These are phyloP conservation scores for Thymelicus acteon DNA, from an alignment of 2,888 invertebrate species.

Conservation along the genomic window DNA sequence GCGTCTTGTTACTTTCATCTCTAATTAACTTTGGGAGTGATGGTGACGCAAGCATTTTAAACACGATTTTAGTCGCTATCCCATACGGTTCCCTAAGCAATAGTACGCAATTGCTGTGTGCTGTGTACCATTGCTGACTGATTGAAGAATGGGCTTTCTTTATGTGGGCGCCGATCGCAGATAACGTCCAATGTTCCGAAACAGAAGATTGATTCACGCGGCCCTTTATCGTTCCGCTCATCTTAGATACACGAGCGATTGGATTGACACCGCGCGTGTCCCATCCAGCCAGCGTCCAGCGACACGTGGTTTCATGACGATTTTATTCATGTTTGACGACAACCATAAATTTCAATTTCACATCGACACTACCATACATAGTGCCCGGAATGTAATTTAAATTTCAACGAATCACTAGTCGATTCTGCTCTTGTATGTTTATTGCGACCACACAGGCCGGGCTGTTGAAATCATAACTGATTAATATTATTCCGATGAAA, in stretches of 20 bases:
- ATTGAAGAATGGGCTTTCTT: conserved; percentile 60
- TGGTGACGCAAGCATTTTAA: conserved; percentile 55
- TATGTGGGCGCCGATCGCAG: conserved; percentile 67
- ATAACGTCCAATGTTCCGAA: conserved; percentile 68
- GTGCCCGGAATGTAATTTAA: conserved; percentile 64
- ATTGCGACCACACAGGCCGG: conserved; percentile 64
- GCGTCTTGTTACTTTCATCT: conserved; percentile 57
- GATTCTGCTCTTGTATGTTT: conserved; percentile 48
- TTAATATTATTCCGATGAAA: conserved; percentile 35
- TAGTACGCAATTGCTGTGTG: conserved; percentile 18
- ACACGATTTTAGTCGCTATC: conserved; percentile 48
- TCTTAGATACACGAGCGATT: conserved; percentile 69
- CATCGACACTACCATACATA: conserved; percentile 62
- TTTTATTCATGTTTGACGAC: conserved; percentile 64
- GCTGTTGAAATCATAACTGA: conserved; percentile 43
- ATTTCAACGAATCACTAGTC: conserved; percentile 52
- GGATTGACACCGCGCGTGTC: conserved; percentile 62
- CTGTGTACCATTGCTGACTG: conserved; percentile 45
- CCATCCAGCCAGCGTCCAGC: conserved; percentile 49
- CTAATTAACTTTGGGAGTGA: conserved; percentile 67
- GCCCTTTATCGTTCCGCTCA: conserved; percentile 67
- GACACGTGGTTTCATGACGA: conserved; percentile 59
- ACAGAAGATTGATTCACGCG: conserved; percentile 79
- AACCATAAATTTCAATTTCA: conserved; percentile 69
- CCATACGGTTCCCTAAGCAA: conserved; percentile 25